These are phyloP conservation scores for Gambusia yucatana DNA, from an alignment of 2,797 vertebrate species.

Conservation along the genomic window DNA sequence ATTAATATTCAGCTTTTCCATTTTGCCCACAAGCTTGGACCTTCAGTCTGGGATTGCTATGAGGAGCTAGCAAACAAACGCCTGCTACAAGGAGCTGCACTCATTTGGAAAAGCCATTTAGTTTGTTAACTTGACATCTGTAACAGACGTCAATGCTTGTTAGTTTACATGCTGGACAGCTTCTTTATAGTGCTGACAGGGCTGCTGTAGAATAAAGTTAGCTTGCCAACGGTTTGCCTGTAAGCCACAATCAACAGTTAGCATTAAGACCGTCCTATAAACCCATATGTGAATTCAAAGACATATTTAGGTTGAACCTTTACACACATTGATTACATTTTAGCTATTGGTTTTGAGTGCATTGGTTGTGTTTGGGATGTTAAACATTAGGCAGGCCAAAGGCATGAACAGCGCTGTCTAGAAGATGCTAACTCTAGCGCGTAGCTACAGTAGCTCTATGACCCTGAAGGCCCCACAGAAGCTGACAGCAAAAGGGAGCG, in stretches of 20 bases:
- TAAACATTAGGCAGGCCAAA: conserved; percentile 11
- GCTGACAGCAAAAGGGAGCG: conserved; percentile 44
- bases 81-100: conserved; percentile 18
- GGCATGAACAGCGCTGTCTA: conserved; percentile 17
- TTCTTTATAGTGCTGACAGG: conserved; percentile 29
- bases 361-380: conserved; percentile 1
- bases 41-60: conserved; percentile 13
- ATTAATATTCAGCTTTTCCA: conserved; percentile 24
- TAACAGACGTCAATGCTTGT: conserved; percentile 40
- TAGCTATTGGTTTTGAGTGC: background rate
- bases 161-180: conserved; percentile 35
- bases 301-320: background rate
- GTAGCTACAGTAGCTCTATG: conserved; percentile 16
- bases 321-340: background rate
- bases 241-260: background rate
- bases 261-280: background rate
- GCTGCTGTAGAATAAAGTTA: background rate
- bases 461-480: conserved; percentile 44
- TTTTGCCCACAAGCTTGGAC: conserved; percentile 25
- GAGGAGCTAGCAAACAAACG: conserved; percentile 14
- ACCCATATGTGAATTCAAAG: background rate
- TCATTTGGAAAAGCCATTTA: conserved; percentile 39
- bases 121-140: conserved; percentile 35
- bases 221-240: background rate
- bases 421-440: background rate